A percentile compares a stretch with the other conserved stretches of the same genome.
Conservation (phyloP, 2,797 vertebrate genomes). For the Halcyon badia region DNA sequence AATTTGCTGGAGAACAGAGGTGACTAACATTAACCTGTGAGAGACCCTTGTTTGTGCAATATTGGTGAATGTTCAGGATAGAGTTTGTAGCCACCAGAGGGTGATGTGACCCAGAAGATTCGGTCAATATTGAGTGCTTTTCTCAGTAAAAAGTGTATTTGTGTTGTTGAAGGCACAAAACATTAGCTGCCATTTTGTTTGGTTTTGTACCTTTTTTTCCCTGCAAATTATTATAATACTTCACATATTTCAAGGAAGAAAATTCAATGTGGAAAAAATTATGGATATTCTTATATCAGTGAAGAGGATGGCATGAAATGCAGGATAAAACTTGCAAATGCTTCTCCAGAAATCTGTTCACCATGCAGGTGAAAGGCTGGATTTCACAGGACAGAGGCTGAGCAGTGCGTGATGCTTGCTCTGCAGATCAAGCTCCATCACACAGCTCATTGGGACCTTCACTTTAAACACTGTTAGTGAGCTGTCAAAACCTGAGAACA, state of each 20-base stretch:
- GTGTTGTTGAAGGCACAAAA: not conserved
- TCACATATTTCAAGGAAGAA: not conserved
- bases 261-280: not conserved
- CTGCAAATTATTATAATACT: not conserved
- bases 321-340: not conserved
- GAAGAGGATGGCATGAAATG: not conserved
- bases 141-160: not conserved
- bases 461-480: not conserved
- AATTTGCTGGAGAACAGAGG: not conserved
- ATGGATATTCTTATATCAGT: not conserved
- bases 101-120: not conserved
- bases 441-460: not conserved
- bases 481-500: not conserved
- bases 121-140: not conserved
- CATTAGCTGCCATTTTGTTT: not conserved
- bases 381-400: not conserved
- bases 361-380: not conserved
- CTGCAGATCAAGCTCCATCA: not conserved
- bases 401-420: not conserved
- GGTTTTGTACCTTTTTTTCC: not conserved
- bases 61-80: not conserved
- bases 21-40: not conserved
- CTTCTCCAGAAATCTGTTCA: not conserved
- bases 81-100: conserved; percentile 35
- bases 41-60: not conserved